A percentile compares a stretch with the other conserved stretches of the same genome.
These are phyloP conservation scores for Nomada fabriciana DNA, from an alignment of 2,888 invertebrate genomes.

Conservation along the genomic window DNA sequence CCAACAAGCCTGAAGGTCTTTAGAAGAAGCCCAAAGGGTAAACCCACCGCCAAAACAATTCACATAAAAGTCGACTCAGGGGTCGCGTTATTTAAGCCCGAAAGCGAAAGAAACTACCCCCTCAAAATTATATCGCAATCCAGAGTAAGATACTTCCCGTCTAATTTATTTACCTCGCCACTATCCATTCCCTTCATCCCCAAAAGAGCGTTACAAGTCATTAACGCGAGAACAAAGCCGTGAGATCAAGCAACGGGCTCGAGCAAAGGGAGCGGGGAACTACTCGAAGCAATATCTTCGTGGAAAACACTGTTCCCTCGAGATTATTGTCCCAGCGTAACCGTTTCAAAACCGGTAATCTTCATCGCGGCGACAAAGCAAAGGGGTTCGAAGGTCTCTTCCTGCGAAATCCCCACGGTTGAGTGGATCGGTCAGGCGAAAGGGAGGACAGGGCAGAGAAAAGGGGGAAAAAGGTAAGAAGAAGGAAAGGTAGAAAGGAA, in stretches of 20 bases:
- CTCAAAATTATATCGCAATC: no score
- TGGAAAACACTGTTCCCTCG: conserved; percentile 2
- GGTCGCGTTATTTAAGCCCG: no score
- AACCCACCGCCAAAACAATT: no score
- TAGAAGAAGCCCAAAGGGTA: no score
- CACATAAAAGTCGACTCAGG: no score
- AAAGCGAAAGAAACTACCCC: background rate
- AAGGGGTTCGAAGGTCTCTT: background rate
- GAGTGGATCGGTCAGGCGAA: background rate
- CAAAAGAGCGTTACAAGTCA: conserved; percentile 1
- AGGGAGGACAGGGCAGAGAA: background rate
- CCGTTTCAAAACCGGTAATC: conserved; percentile 14
- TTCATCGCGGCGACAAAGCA: background rate
- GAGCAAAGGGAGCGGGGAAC: background rate
- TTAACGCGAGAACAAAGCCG: conserved; percentile 18
- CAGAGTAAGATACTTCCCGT: background rate
- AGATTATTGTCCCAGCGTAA: conserved; percentile 27
- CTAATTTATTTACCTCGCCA: conserved; percentile 2
- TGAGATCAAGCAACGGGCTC: conserved; percentile 6
- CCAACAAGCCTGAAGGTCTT: no score
- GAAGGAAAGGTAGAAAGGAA: background rate
- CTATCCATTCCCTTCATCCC: background rate
- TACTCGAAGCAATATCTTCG: background rate
- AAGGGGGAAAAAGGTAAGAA: background rate
- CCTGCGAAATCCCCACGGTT: background rate